Evolutionary conservation across 1,140 invertebrate genomes (phyloP), one percentile per base, ranked within the genome.

Genomic region (Heliothis subflexa): DNA sequence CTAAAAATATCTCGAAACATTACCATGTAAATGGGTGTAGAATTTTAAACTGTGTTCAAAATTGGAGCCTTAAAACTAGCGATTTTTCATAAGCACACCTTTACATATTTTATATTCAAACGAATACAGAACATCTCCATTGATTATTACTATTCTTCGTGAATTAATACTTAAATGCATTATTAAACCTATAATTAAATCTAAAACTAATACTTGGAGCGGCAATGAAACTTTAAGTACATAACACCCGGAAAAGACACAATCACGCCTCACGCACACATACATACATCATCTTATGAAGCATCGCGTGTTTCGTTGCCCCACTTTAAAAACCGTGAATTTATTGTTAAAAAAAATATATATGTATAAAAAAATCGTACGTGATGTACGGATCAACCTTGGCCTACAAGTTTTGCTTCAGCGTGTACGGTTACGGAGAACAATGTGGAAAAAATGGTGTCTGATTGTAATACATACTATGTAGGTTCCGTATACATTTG

Each of bases 251-350:
- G 55, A 59, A 59, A 59, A 18, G 21, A 3, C 21, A 25, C 2
- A 25, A 28, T 59, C 55, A 28, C 21, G 55, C 55, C 21, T 13
- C 21, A 59, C 10, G 16, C 61, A 45, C 16, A 64, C 61, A 66
- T 3, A 5, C 16, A 66, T 47, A 10, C 18, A 10, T 7, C 16
- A 66, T 66, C 62, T 47, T 10, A 16, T 66, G n/a, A 47, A 9
- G 11, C 1, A 47, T 75, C 47, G 73, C 73, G 59, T 75, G 73
- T 75, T 75, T 52, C 25, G 21, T 33, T 16, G 73, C 73, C 73
- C 73, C 73, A 75, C 57, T 75, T 75, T 50, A 75, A 70, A 64
- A 75, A 64, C 73, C 73, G 59, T 75, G 59, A 75, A 75, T 64
- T 75, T 75, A 75, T 75, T 75, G 73, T 75, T 75, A 54, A 75